These are phyloP conservation scores for Elysia chlorotica DNA, from an alignment of 1,140 invertebrate genomes.

Conservation along the genomic window DNA sequence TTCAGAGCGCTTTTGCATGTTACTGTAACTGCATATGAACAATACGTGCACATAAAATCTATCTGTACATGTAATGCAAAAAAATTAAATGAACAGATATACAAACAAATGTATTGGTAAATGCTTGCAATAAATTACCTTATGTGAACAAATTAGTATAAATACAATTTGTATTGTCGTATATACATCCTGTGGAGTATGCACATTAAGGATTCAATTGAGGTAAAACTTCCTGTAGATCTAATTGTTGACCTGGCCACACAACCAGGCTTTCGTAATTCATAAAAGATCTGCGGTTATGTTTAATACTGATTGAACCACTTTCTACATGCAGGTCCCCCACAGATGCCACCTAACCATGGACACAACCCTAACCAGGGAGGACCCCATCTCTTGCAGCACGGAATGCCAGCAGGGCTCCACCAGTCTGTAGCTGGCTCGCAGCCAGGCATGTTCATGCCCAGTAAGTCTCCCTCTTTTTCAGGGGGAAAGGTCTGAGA, in stretches of 20 bases:
- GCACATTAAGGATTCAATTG: too few species aligned
- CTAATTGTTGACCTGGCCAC: too few species aligned
- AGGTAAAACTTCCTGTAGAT: too few species aligned
- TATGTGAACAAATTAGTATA: neutral
- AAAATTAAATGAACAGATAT: too few species aligned
- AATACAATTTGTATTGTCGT: neutral
- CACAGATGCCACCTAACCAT: conserved; percentile 10
- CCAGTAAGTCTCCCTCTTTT: neutral
- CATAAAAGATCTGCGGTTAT: neutral
- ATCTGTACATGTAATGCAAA: too few species aligned
- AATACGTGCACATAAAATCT: too few species aligned
- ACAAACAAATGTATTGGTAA: too few species aligned
- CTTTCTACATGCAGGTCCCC: conserved; percentile 1
- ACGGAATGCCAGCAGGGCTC: neutral
- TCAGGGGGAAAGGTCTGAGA: neutral
- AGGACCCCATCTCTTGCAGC: conserved; percentile 6
- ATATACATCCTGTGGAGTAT: too few species aligned
- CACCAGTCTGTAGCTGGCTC: conserved; percentile 1
- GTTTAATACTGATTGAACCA: neutral
- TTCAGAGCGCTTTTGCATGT: too few species aligned
- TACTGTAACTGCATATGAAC: too few species aligned
- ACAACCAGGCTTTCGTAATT: too few species aligned
- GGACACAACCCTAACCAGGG: neutral
- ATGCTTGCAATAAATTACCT: neutral
- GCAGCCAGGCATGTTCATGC: conserved; percentile 11